Evolutionary conservation across 2,797 vertebrate species (phyloP).

Genomic region (Cetoscarus ocellatus): DNA sequence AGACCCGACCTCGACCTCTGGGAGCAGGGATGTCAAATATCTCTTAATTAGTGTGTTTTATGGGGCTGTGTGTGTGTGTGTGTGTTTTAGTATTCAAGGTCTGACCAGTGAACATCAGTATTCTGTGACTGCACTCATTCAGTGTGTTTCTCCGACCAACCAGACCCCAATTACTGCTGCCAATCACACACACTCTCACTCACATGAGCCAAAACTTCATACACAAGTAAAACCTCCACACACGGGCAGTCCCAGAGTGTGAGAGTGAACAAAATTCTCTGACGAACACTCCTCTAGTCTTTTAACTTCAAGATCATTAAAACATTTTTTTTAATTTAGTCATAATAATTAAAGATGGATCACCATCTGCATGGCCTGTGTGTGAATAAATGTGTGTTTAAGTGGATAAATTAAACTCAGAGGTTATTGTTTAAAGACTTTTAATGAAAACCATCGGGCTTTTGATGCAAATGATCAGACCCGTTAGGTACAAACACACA

Average conservation of each 20-base stretch:
- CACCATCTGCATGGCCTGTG: not conserved
- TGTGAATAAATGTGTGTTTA: conserved; percentile 5
- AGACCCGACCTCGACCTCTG: not conserved
- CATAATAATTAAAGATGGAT: not conserved
- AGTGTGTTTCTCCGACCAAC: conserved; percentile 55
- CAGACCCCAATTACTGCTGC: conserved; percentile 74
- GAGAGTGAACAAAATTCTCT: not conserved
- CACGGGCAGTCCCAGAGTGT: not conserved
- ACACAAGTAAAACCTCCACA: not conserved
- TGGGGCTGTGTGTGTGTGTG: not conserved
- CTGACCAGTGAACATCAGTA: conserved; percentile 57
- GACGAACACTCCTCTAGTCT: not conserved
- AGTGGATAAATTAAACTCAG: not conserved
- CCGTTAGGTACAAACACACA: not conserved
- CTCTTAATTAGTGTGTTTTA: not conserved
- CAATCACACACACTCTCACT: not conserved
- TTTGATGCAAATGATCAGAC: not conserved
- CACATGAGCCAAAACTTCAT: not conserved
- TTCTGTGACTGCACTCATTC: conserved; percentile 50
- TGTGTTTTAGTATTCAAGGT: conserved; percentile 8
- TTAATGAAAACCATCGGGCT: not conserved
- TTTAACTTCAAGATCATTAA: too few species aligned
- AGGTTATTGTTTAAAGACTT: not conserved
- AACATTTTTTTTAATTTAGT: not conserved
- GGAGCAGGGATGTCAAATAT: not conserved